Conservation (phyloP, 2,888 invertebrate species). For the Neria commutata region DNA sequence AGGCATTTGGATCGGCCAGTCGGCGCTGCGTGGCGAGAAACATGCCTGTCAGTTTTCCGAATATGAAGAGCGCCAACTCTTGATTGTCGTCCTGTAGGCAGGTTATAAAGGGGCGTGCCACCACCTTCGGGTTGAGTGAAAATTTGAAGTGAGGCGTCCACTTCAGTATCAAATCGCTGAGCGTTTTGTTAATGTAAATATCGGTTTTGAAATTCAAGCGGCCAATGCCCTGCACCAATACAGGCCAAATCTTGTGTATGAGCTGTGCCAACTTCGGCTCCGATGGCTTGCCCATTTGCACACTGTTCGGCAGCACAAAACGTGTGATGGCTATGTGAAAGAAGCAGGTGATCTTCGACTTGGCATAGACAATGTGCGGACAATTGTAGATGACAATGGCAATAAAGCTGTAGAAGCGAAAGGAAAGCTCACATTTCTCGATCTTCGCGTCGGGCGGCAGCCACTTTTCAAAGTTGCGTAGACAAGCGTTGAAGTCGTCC, state of each 20-base stretch:
- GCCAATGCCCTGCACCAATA: conserved; percentile 64
- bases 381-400: conserved; percentile 61
- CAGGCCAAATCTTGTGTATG: conserved; percentile 64
- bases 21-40: conserved; percentile 57
- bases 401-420: conserved; percentile 58
- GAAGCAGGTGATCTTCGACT: conserved; percentile 61
- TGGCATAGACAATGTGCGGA: conserved; percentile 52
- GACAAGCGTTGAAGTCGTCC: conserved; percentile 54
- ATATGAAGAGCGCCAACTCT: conserved; percentile 48
- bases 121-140: conserved; percentile 47
- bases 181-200: conserved; percentile 62
- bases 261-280: conserved; percentile 61
- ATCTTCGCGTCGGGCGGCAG: conserved; percentile 41
- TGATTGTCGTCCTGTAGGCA: conserved; percentile 50
- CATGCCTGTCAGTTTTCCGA: conserved; percentile 50
- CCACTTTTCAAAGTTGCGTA: conserved; percentile 58
- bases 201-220: conserved; percentile 63
- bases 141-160: conserved; percentile 61
- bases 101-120: conserved; percentile 54
- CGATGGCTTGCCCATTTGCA: conserved; percentile 63
- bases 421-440: conserved; percentile 48
- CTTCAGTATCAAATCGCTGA: conserved; percentile 63
- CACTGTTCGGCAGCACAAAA: conserved; percentile 63
- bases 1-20: conserved; percentile 52
- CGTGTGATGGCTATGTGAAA: conserved; percentile 64